Conservation (phyloP, 2,113 vertebrate genomes). For the Panurus biarmicus region DNA sequence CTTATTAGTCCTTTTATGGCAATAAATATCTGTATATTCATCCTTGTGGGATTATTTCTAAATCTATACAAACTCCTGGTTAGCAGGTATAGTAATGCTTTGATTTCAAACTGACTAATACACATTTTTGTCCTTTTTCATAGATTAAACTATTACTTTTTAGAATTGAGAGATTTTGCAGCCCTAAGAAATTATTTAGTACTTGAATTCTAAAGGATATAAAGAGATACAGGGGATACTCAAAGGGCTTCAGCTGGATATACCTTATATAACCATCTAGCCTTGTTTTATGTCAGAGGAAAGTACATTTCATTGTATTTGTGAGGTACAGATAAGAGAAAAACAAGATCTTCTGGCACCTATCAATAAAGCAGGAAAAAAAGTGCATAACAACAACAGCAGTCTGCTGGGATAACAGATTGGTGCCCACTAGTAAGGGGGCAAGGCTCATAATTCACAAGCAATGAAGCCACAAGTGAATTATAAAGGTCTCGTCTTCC, state of each 20-base stretch:
- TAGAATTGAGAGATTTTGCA: neutral
- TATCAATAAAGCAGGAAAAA: neutral
- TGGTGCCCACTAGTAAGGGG: neutral
- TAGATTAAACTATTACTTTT: neutral
- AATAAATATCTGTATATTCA: neutral
- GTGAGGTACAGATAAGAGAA: neutral
- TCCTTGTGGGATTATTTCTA: neutral
- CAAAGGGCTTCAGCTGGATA: neutral
- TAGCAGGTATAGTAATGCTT: neutral
- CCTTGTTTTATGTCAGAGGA: neutral
- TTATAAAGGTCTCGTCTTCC: constrained; percentile 28
- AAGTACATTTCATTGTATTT: neutral
- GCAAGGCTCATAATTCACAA: constrained; percentile 28
- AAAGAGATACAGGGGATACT: neutral
- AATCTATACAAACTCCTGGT: neutral
- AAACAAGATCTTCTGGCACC: neutral
- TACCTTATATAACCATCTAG: neutral
- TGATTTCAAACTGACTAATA: neutral
- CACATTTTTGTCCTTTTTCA: neutral
- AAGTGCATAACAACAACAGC: neutral
- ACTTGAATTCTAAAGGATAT: neutral
- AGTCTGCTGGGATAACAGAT: neutral
- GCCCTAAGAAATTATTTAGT: constrained; percentile 12
- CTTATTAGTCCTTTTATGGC: neutral
- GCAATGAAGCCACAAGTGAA: constrained; percentile 38